Base-by-base conservation (phyloP, 2,888 invertebrate species). In the Hirtodrosophila histrioides region DNA sequence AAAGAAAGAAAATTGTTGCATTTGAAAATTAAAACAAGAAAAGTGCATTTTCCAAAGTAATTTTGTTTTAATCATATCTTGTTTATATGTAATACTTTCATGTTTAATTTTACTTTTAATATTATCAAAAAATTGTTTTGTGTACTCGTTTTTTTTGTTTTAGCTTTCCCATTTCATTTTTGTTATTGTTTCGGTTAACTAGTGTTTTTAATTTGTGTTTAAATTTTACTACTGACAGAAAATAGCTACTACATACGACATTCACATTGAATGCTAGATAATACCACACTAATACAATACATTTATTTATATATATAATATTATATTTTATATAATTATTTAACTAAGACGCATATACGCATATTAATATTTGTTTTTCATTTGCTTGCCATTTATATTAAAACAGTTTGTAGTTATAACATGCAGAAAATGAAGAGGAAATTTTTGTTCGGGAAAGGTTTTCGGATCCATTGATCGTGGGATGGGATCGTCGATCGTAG, bases 211-310 rank as follows among this genome's bases (percentile, higher is more conserved):
- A 72, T 50, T 83, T 67, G 41, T 67, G 50, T 76, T 84, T 63
- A 37, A 82, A 82, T 82, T 82, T 85, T 54, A 76, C 82, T 82
- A 87, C 88, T 76, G 70, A 82, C 74, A 71, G 63, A 78, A 87
- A 76, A 82, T 65, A 66, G 61, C 65, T 74, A 58, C 65, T 74
- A 58, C 56, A 5, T 40, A 31, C 31, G 31, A 8, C 53, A 78
- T 78, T 70, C 75, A 78, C 66, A 74, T 70, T 57, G 67, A 78
- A 78, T 64, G 69, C 67, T 73, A 73, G 64, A 57, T 64, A 85
- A 86, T 79, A 81, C 68, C 71, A 61, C 43, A 56, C 70, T 62
- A 77, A 62, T 81, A 75, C 66, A 64, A 61, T 72, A 56, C 39
- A 51, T 56, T 49, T 74, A 43, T 43, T 46, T 58, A 57, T 55